These are phyloP conservation scores for Barypeithes pellucidus DNA, from an alignment of 2,888 invertebrate species.

Conservation along the genomic window DNA sequence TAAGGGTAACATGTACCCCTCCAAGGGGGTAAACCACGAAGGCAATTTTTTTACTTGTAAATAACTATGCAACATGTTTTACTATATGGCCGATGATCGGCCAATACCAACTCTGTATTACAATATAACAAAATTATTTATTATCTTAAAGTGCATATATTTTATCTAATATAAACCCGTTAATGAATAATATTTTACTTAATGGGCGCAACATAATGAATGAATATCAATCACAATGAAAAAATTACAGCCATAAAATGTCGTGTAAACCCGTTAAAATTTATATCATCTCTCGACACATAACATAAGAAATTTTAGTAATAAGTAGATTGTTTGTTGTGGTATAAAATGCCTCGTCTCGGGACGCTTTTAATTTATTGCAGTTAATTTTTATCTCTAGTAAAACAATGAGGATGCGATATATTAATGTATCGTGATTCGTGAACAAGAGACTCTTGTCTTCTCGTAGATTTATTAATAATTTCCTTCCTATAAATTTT, in stretches of 20 bases:
- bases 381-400: conserved; percentile 46
- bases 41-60: no score
- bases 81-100: no score
- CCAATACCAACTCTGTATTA: no score
- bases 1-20: no score
- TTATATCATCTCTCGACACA: conserved; percentile 39
- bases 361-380: conserved; percentile 44
- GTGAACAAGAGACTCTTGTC: conserved; percentile 31
- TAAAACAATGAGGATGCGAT: conserved; percentile 44
- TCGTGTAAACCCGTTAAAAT: conserved; percentile 39
- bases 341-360: conserved; percentile 38
- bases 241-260: conserved; percentile 36
- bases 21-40: no score
- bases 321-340: conserved; percentile 48
- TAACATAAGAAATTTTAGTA: conserved; percentile 47
- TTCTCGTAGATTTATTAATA: conserved; percentile 22
- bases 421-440: conserved; percentile 33
- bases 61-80: no score
- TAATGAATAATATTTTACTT: conserved; percentile 11
- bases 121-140: no score
- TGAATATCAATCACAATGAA: conserved; percentile 32
- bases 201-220: conserved; percentile 31
- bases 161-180: neutral
- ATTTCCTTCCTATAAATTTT: conserved; percentile 26
- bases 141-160: neutral